These are phyloP conservation scores for Eupithecia dodoneata DNA, from an alignment of 2,888 invertebrate species.

Conservation along the genomic window DNA sequence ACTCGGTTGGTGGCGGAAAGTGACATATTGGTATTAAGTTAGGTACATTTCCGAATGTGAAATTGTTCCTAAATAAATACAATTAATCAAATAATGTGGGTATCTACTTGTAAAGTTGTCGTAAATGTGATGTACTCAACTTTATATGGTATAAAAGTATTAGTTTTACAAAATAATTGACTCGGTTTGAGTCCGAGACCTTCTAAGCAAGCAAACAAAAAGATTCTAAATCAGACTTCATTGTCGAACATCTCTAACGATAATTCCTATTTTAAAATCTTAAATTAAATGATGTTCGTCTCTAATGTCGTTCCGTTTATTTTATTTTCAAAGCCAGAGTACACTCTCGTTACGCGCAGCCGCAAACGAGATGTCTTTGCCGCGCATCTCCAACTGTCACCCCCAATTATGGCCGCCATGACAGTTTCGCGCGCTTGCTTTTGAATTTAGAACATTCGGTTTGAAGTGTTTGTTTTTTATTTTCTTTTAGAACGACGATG, in stretches of 20 bases:
- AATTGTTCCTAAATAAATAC: no score
- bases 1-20: no score
- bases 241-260: conserved; percentile 26
- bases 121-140: no score
- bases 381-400: conserved; percentile 74
- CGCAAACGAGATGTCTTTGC: conserved; percentile 70
- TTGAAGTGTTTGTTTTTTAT: conserved; percentile 50
- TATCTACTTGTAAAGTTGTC: no score
- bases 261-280: conserved; percentile 40
- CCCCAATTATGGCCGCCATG: conserved; percentile 78
- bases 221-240: neutral
- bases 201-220: neutral
- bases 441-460: conserved; percentile 72
- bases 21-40: no score
- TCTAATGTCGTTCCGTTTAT: conserved; percentile 64
- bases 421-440: conserved; percentile 77
- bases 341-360: conserved; percentile 71
- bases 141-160: no score
- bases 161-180: no score
- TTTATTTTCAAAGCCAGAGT: conserved; percentile 68
- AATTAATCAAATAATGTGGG: no score
- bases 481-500: neutral
- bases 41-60: no score
- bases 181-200: neutral
- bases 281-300: conserved; percentile 64